phyloP scores from a whole-genome alignment of 2,888 invertebrate species.

The Dysmachus trigonus region DNA sequence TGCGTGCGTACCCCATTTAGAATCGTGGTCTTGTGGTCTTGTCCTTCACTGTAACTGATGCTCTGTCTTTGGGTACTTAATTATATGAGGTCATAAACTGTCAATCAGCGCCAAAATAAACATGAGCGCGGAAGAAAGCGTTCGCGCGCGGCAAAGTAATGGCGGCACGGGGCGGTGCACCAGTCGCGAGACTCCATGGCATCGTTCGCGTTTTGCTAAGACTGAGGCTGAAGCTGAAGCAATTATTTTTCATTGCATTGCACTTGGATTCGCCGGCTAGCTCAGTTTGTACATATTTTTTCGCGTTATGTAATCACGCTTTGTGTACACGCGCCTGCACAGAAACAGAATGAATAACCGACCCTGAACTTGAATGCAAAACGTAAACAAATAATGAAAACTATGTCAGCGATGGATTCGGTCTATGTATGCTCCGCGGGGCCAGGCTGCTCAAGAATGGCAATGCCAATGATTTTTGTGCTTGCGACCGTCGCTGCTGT shows the following conservation, averaged over 20 bases:
- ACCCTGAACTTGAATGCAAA: slow-evolving; percentile 53
- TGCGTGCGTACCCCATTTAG: not conserved
- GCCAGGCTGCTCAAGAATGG: not conserved
- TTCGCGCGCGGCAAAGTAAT: not conserved
- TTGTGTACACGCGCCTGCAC: slow-evolving; percentile 38
- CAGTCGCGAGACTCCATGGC: not conserved
- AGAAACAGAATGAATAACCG: slow-evolving; percentile 52
- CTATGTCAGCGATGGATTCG: slow-evolving; percentile 50
- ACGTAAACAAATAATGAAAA: slow-evolving; percentile 52
- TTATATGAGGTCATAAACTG: not conserved
- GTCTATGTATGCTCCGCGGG: not conserved
- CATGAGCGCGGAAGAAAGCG: not conserved
- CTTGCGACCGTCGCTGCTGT: not conserved
- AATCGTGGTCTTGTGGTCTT: not conserved
- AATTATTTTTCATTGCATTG: slow-evolving; percentile 25
- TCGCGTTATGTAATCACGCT: slow-evolving; percentile 4
- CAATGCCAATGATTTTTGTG: slow-evolving; percentile 30
- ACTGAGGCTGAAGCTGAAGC: not conserved
- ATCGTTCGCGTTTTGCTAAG: not conserved
- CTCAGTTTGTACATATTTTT: slow-evolving; percentile 20
- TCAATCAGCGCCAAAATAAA: not conserved
- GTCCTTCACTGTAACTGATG: not conserved
- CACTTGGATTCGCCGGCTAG: slow-evolving; percentile 25
- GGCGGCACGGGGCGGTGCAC: not conserved
- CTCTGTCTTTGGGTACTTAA: not conserved